Evolutionary conservation across 2,888 invertebrate species (phyloP).

Genomic region (Athetis lepigone): DNA sequence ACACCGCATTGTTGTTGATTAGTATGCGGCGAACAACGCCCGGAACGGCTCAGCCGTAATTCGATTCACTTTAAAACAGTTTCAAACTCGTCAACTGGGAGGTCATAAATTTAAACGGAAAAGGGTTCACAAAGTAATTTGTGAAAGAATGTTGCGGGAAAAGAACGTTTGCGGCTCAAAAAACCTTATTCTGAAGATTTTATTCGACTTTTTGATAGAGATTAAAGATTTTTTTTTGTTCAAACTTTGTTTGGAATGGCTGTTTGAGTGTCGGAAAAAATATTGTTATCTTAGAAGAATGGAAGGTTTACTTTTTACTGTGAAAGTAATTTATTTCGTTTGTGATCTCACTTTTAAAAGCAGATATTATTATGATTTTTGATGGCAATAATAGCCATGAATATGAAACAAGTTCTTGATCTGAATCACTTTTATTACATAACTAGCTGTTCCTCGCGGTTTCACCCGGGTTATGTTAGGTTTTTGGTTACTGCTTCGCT

Average conservation of each 20-base stretch:
- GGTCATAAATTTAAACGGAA: constrained; percentile 60
- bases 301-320: not conserved
- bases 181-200: constrained; percentile 25
- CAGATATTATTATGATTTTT: not conserved
- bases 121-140: constrained; percentile 60
- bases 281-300: not conserved
- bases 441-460: no score
- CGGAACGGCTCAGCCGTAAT: constrained; percentile 39
- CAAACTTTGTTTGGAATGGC: constrained; percentile 7
- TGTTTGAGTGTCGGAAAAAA: constrained; percentile 16
- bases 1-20: constrained; percentile 34
- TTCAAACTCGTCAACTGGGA: constrained; percentile 55
- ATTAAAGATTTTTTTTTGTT: constrained; percentile 8
- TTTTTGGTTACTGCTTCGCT: no score
- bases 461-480: no score
- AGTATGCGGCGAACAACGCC: constrained; percentile 44
- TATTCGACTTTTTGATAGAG: constrained; percentile 29
- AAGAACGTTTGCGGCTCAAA: constrained; percentile 39
- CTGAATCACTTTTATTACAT: no score
- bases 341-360: no score
- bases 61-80: constrained; percentile 59
- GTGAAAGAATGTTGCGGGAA: constrained; percentile 56
- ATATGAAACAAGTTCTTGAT: no score
- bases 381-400: not conserved
- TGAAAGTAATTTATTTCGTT: not conserved